These are phyloP conservation scores for Glaucopsyche alexis DNA, from an alignment of 2,888 invertebrate genomes.

Conservation along the genomic window DNA sequence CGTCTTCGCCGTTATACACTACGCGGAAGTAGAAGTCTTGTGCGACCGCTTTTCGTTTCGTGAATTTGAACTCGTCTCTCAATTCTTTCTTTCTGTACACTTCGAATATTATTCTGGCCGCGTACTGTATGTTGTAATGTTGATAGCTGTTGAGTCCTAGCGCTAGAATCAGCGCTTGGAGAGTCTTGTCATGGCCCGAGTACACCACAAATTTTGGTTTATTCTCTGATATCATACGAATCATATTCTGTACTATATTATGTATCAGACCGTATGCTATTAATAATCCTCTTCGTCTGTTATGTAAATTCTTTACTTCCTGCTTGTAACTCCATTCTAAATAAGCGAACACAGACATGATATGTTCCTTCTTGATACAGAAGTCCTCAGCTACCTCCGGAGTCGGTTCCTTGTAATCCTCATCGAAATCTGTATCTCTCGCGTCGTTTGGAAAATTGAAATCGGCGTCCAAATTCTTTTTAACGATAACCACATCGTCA, in stretches of 20 bases:
- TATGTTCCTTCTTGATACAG: constrained; percentile 85
- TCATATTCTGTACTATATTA: constrained; percentile 89
- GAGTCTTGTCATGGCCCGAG: constrained; percentile 95
- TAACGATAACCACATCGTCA: constrained; percentile 72
- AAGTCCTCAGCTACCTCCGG: constrained; percentile 63
- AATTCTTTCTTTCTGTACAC: constrained; percentile 85
- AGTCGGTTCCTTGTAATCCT: constrained; percentile 68
- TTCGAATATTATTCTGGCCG: constrained; percentile 92
- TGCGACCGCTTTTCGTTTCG: constrained; percentile 76
- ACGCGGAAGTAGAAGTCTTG: constrained; percentile 90
- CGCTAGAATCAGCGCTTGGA: constrained; percentile 90
- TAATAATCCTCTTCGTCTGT: constrained; percentile 84
- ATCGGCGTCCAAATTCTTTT: constrained; percentile 74
- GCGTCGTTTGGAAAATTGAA: constrained; percentile 75
- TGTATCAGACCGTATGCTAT: constrained; percentile 91
- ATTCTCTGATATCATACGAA: constrained; percentile 88
- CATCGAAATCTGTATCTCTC: constrained; percentile 68
- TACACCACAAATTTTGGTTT: constrained; percentile 88
- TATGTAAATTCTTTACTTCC: constrained; percentile 80
- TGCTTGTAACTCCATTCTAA: constrained; percentile 89
- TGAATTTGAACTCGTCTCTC: constrained; percentile 76
- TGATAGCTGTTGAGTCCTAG: constrained; percentile 84
- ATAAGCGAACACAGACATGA: constrained; percentile 89
- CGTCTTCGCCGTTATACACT: constrained; percentile 91
- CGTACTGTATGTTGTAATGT: constrained; percentile 89